Evolutionary conservation across 2,888 invertebrate genomes (phyloP).

Genomic region (Trisateles emortualis): DNA sequence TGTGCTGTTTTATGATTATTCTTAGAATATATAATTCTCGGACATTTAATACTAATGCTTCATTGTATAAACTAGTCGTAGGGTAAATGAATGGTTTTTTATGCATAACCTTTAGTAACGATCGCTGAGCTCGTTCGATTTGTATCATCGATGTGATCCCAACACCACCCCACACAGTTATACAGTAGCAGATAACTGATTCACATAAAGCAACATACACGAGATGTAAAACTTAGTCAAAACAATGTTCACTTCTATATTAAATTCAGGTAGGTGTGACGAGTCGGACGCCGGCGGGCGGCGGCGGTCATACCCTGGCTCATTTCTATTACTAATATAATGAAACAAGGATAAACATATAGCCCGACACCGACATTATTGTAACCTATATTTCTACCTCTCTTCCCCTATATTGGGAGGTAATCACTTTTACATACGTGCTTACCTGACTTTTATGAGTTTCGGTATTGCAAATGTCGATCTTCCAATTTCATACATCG

Average conservation of each 20-base stretch:
- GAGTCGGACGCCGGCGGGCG: constrained; percentile 12
- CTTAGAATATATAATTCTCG: too few species aligned
- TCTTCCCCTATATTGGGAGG: constrained; percentile 27
- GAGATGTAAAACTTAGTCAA: constrained; percentile 3
- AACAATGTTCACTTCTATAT: constrained; percentile 34
- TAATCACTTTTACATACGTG: constrained; percentile 35
- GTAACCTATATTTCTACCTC: constrained; percentile 29
- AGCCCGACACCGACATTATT: constrained; percentile 27
- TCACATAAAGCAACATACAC: too few species aligned
- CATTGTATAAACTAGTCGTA: too few species aligned
- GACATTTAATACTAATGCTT: too few species aligned
- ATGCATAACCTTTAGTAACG: too few species aligned
- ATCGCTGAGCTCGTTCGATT: too few species aligned
- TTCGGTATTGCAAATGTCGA: constrained; percentile 10
- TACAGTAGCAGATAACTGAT: too few species aligned
- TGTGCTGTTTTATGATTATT: too few species aligned
- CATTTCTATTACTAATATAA: constrained; percentile 40
- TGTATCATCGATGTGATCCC: too few species aligned
- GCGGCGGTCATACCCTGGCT: constrained; percentile 20
- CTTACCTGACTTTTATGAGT: constrained; percentile 12
- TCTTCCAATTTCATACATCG: constrained; percentile 28
- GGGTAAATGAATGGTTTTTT: too few species aligned
- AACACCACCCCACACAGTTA: too few species aligned
- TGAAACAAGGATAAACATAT: constrained; percentile 36
- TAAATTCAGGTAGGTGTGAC: constrained; percentile 30